Conservation (phyloP, 2,113 vertebrate genomes). For the Istiophorus platypterus region DNA sequence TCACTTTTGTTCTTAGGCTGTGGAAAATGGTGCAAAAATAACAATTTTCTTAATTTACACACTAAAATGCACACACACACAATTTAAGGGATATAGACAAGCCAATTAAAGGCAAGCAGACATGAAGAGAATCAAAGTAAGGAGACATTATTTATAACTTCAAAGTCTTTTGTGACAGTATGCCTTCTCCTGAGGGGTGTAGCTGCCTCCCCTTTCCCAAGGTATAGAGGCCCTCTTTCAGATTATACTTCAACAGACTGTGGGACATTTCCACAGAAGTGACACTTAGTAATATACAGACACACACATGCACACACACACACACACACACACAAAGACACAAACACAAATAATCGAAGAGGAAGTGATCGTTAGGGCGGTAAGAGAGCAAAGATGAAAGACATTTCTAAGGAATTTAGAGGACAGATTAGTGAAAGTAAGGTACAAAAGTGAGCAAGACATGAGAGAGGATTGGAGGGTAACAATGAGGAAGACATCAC, state of each 20-base stretch:
- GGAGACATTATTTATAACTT: conserved; percentile 63
- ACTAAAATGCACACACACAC: neutral
- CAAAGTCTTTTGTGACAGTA: conserved; percentile 60
- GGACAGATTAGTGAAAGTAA: conserved; percentile 28
- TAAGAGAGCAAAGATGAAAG: conserved; percentile 50
- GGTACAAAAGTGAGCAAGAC: neutral
- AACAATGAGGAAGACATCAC: conserved; percentile 29
- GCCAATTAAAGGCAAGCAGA: conserved; percentile 58
- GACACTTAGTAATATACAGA: conserved; percentile 1
- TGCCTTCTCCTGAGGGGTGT: conserved; percentile 15
- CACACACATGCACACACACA: neutral
- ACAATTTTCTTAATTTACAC: neutral
- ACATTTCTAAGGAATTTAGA: conserved; percentile 29
- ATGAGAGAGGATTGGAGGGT: neutral
- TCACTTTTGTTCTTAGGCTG: conserved; percentile 36
- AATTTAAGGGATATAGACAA: conserved; percentile 4
- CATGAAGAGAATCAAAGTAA: conserved; percentile 30
- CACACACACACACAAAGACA: no score
- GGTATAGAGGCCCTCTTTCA: conserved; percentile 31
- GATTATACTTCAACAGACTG: conserved; percentile 32
- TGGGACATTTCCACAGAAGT: conserved; percentile 20
- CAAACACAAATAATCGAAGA: conserved; percentile 35
- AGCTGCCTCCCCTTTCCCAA: conserved; percentile 30
- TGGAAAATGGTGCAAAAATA: conserved; percentile 26
- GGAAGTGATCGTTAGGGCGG: neutral